These are phyloP conservation scores for Cranoglanis bouderius DNA, from an alignment of 2,113 vertebrate species.

Conservation along the genomic window DNA sequence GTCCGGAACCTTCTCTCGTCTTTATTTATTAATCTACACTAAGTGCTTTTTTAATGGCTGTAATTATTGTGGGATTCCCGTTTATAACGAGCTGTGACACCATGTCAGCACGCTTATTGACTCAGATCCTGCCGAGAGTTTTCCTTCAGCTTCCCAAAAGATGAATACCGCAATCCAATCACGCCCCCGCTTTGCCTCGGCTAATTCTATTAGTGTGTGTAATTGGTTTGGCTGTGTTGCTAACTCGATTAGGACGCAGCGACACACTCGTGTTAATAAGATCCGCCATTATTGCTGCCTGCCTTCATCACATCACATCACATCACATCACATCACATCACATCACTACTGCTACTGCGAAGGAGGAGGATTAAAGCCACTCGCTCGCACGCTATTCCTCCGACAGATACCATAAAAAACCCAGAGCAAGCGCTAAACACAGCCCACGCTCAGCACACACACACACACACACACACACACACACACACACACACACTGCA, in stretches of 20 bases:
- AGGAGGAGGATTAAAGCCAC: constrained; percentile 48
- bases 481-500: not conserved
- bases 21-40: not conserved
- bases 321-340: constrained; percentile 35
- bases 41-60: constrained; percentile 8
- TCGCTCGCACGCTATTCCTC: constrained; percentile 48
- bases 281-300: constrained; percentile 60
- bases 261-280: constrained; percentile 60
- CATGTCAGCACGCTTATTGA: constrained; percentile 54
- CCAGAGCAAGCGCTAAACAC: constrained; percentile 11
- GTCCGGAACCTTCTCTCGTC: not conserved
- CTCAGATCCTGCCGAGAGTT: constrained; percentile 53
- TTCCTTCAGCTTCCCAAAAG: constrained; percentile 44
- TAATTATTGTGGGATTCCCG: constrained; percentile 51
- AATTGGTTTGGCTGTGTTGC: constrained; percentile 62
- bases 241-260: constrained; percentile 62
- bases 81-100: constrained; percentile 53
- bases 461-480: constrained; percentile 6
- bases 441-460: not conserved
- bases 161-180: constrained; percentile 59
- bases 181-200: constrained; percentile 53
- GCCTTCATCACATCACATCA: constrained; percentile 51
- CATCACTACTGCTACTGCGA: not conserved
- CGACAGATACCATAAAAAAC: constrained; percentile 52
- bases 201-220: constrained; percentile 64